A percentile compares a stretch with the other conserved stretches of the same genome.
phyloP scores from a whole-genome alignment of 2,113 vertebrate genomes.

The Pitta sordida region DNA sequence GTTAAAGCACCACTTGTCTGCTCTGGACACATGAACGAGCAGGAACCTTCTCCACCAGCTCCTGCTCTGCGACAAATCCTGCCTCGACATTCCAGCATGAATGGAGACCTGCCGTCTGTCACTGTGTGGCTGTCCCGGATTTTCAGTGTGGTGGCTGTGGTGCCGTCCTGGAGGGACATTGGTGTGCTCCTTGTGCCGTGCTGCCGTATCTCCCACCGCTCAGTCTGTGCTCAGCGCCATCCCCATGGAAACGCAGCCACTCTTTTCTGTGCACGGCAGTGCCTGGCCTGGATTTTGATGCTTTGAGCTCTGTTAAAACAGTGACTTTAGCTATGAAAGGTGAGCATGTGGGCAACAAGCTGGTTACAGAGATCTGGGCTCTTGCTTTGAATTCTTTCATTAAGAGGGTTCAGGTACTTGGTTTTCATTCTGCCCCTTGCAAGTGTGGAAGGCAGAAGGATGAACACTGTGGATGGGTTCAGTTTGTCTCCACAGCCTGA shows the following conservation, averaged over 20 bases:
- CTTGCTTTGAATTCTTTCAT: neutral
- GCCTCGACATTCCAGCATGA: neutral
- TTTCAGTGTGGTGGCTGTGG: neutral
- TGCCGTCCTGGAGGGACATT: neutral
- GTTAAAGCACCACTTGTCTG: neutral
- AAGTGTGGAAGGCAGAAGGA: neutral
- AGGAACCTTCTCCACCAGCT: neutral
- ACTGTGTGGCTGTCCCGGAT: neutral
- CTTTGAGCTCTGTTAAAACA: neutral
- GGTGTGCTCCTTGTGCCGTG: neutral
- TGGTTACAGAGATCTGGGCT: neutral
- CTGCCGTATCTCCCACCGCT: neutral
- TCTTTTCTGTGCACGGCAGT: neutral
- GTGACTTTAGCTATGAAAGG: constrained; percentile 14
- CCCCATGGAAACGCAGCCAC: constrained; percentile 48
- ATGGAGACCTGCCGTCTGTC: neutral
- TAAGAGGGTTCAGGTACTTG: neutral
- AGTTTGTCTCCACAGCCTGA: neutral
- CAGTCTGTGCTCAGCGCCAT: neutral
- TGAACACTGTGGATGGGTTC: neutral
- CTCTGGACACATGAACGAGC: neutral
- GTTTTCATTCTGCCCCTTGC: neutral
- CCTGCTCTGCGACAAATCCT: neutral
- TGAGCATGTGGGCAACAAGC: neutral
- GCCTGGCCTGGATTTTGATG: neutral